Evolutionary conservation across 2,888 invertebrate genomes (phyloP).

Genomic region (Amphipyra berbera): DNA sequence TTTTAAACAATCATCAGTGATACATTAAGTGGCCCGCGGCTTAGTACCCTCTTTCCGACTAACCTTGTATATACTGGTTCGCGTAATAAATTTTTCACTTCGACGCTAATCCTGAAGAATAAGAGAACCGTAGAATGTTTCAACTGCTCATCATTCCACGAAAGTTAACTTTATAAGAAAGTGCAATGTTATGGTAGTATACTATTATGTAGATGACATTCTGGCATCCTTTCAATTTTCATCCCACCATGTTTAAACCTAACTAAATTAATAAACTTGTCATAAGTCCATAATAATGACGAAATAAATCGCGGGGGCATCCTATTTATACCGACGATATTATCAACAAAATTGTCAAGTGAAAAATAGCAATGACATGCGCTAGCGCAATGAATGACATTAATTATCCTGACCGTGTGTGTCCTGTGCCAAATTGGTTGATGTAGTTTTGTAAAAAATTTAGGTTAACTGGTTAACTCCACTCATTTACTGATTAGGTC

Average conservation of each 20-base stretch:
- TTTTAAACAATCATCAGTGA: no score
- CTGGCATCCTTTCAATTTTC: conserved; percentile 29
- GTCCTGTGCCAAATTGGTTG: conserved; percentile 69
- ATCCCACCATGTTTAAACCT: conserved; percentile 14
- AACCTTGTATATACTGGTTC: no score
- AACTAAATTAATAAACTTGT: conserved; percentile 17
- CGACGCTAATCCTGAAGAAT: no score
- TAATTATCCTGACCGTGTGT: conserved; percentile 68
- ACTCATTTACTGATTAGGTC: conserved; percentile 46
- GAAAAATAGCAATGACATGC: conserved; percentile 61
- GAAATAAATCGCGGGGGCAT: conserved; percentile 12
- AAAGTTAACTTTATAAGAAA: not conserved
- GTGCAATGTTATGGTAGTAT: not conserved
- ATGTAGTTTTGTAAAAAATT: conserved; percentile 65
- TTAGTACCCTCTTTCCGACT: no score
- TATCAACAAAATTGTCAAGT: conserved; percentile 29
- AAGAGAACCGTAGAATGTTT: no score
- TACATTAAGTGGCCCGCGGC: no score
- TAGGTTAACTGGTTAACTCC: conserved; percentile 63
- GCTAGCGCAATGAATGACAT: conserved; percentile 62
- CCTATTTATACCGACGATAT: conserved; percentile 29
- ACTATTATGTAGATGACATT: not conserved
- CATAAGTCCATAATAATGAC: conserved; percentile 18
- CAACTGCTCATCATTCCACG: no score
- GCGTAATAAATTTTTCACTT: no score